phyloP scores from a whole-genome alignment of 1,140 invertebrate genomes.

The Drosophila obscura region DNA sequence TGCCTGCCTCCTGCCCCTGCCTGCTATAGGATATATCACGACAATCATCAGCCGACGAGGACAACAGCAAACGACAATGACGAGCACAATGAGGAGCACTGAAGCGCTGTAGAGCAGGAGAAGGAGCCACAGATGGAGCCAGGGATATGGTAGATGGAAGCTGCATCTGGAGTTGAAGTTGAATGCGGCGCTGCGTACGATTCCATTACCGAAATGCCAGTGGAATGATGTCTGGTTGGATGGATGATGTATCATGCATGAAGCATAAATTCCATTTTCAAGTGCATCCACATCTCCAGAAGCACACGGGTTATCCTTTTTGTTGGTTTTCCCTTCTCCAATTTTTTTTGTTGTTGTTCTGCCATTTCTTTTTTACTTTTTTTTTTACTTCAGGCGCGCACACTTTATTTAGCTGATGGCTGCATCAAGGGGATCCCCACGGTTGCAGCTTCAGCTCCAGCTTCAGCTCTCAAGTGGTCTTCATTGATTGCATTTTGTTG shows the following conservation, averaged over 20 bases:
- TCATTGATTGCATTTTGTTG: conserved; percentile 69
- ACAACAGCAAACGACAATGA: conserved; percentile 1
- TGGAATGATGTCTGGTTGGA: conserved; percentile 46
- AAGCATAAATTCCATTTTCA: conserved; percentile 80
- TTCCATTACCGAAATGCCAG: conserved; percentile 76
- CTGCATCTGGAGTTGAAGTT: conserved; percentile 49
- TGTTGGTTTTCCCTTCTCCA: conserved; percentile 53
- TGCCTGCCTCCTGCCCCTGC: conserved; percentile 41
- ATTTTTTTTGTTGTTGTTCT: conserved; percentile 12
- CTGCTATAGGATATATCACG: conserved; percentile 66
- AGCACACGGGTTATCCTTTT: conserved; percentile 70
- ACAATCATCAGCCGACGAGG: conserved; percentile 67
- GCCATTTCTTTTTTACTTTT: conserved; percentile 52
- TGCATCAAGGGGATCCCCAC: conserved; percentile 24
- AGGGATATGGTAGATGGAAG: conserved; percentile 1
- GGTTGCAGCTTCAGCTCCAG: conserved; percentile 67
- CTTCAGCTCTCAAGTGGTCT: conserved; percentile 41
- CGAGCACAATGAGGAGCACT: conserved; percentile 50
- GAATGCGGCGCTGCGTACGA: conserved; percentile 63
- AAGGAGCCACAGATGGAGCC: background rate
- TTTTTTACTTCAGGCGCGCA: conserved; percentile 69
- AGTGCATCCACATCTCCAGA: conserved; percentile 58
- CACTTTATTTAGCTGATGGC: conserved; percentile 69
- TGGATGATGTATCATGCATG: conserved; percentile 81
- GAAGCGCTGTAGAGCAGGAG: conserved; percentile 39